Percentiles rank a stretch among this genome's conserved stretches.
Evolutionary conservation across 2,888 invertebrate species (phyloP).

Genomic region (Spisula solida): DNA sequence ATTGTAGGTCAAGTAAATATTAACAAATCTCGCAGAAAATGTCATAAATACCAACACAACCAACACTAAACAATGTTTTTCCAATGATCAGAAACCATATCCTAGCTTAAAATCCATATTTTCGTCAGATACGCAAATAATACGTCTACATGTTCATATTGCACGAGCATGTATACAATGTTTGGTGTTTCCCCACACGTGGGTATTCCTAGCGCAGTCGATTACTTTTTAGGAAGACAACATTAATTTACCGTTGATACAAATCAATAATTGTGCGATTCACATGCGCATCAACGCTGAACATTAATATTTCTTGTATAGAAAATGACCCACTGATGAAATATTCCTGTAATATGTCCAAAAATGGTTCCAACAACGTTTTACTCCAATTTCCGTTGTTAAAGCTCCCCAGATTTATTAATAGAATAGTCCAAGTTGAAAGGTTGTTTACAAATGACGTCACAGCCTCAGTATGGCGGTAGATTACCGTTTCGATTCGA

Average conservation of each 20-base stretch:
- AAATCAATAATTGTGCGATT: background rate
- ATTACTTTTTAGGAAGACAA: background rate
- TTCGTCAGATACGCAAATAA: background rate
- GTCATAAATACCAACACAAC: background rate
- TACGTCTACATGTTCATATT: background rate
- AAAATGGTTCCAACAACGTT: background rate
- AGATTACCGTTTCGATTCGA: slow-evolving; percentile 79
- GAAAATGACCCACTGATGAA: background rate
- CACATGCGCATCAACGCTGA: no score
- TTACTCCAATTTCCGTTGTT: background rate
- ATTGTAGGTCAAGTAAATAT: background rate
- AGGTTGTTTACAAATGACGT: slow-evolving; percentile 74
- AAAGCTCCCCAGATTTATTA: background rate
- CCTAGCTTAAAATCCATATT: background rate
- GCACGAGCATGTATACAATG: slow-evolving; percentile 15
- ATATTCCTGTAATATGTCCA: background rate
- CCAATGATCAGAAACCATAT: background rate
- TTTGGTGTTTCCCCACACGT: slow-evolving; percentile 53
- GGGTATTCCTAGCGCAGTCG: slow-evolving; percentile 36
- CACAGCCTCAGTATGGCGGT: slow-evolving; percentile 84
- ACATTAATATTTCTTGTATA: no score
- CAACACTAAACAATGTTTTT: background rate
- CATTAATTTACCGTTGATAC: background rate
- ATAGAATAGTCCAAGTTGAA: slow-evolving; percentile 60
- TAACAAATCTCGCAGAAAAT: background rate